A percentile compares a stretch with the other conserved stretches of the same genome.
These are phyloP conservation scores for Menidia menidia DNA, from an alignment of 2,797 vertebrate genomes.

Conservation along the genomic window DNA sequence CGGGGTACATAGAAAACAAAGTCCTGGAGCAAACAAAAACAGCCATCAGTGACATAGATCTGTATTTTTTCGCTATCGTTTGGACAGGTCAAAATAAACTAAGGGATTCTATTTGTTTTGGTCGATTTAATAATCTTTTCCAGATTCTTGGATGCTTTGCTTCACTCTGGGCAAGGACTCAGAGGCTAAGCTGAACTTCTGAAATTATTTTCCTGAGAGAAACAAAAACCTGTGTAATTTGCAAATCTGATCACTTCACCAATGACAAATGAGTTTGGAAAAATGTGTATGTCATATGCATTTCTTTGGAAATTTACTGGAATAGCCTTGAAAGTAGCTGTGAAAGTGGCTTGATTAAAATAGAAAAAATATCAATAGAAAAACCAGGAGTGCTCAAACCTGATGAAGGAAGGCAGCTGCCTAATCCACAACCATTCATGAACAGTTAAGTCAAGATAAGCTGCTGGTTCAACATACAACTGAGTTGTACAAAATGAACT, in stretches of 20 bases:
- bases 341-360: constrained; percentile 13
- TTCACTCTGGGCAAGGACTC: constrained; percentile 33
- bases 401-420: constrained; percentile 1
- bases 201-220: constrained; percentile 50
- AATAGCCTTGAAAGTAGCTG: background rate
- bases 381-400: background rate
- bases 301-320: constrained; percentile 5
- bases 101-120: constrained; percentile 17
- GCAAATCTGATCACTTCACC: constrained; percentile 31
- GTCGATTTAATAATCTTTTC: background rate
- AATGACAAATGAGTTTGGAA: constrained; percentile 34
- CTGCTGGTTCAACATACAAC: constrained; percentile 17
- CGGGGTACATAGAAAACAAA: constrained; percentile 97
- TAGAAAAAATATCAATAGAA: background rate
- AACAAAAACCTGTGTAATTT: constrained; percentile 46
- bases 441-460: constrained; percentile 12
- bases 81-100: constrained; percentile 11
- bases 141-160: constrained; percentile 25
- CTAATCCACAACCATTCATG: constrained; percentile 26
- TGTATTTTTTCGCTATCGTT: constrained; percentile 7
- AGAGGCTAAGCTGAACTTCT: constrained; percentile 31
- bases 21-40: constrained; percentile 82
- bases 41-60: constrained; percentile 7
- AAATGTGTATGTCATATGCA: constrained; percentile 2
- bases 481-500: background rate